phyloP scores from a whole-genome alignment of 2,113 vertebrate species.

The Pachypanchax playfairii region DNA sequence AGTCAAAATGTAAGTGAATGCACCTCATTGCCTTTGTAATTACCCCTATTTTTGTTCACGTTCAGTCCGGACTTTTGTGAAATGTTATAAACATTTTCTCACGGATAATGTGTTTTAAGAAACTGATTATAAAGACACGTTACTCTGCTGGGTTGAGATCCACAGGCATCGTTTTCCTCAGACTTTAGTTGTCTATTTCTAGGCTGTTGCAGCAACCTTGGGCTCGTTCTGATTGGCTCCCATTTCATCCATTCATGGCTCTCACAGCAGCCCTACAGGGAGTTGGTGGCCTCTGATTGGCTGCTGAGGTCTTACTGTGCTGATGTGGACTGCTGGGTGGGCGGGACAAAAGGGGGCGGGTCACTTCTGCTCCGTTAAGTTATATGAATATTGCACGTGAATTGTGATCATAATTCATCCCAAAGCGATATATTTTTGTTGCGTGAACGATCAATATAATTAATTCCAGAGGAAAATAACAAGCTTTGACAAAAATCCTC shows the following conservation, averaged over 20 bases:
- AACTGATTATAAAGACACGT: neutral
- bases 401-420: neutral
- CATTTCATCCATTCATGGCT: slow-evolving; percentile 59
- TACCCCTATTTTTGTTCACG: too few relatives aligned
- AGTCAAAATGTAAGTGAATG: too few relatives aligned
- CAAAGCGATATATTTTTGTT: neutral
- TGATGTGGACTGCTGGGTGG: slow-evolving; percentile 74
- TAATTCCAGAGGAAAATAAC: neutral
- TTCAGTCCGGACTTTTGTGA: too few relatives aligned
- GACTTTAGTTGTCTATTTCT: slow-evolving; percentile 58
- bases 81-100: too few relatives aligned
- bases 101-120: neutral
- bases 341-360: slow-evolving; percentile 47
- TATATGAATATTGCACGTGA: slow-evolving; percentile 13
- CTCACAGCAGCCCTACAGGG: slow-evolving; percentile 42
- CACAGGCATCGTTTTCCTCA: slow-evolving; percentile 24
- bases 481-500: neutral
- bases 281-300: slow-evolving; percentile 73
- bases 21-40: neutral
- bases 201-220: slow-evolving; percentile 39
- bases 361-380: slow-evolving; percentile 6
- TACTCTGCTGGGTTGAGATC: neutral
- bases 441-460: neutral
- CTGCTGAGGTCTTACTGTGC: slow-evolving; percentile 56
- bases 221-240: slow-evolving; percentile 60